These are phyloP conservation scores for Lamprotornis superbus DNA, from an alignment of 2,113 vertebrate species.

Conservation along the genomic window DNA sequence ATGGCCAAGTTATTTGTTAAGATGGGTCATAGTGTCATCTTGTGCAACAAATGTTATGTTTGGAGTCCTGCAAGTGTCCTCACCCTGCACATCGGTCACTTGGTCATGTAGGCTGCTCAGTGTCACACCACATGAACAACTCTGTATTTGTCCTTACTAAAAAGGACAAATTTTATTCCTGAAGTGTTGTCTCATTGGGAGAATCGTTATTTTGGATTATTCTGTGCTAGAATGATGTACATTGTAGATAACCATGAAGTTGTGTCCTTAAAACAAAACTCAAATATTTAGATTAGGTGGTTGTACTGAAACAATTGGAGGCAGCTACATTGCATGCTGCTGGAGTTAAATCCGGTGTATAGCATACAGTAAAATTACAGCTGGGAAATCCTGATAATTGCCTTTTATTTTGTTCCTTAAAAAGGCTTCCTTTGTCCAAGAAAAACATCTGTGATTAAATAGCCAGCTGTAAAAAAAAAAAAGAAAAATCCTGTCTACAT, in stretches of 20 bases:
- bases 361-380: not conserved
- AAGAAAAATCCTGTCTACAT: not conserved
- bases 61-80: not conserved
- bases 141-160: not conserved
- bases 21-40: not conserved
- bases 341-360: not conserved
- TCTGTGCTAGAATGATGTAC: not conserved
- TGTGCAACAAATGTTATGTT: not conserved
- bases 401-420: not conserved
- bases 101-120: not conserved
- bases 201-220: not conserved
- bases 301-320: not conserved
- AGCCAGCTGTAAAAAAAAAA: not conserved
- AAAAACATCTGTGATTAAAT: not conserved
- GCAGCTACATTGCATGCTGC: not conserved
- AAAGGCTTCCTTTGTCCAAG: not conserved
- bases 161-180: not conserved
- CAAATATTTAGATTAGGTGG: not conserved
- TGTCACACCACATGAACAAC: not conserved
- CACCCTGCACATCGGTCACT: rapidly evolving
- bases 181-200: not conserved
- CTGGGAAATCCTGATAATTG: not conserved
- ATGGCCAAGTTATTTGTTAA: not conserved
- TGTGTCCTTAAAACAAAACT: not conserved
- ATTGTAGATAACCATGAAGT: not conserved